Evolutionary conservation across 2,113 vertebrate genomes (phyloP), one percentile per base, ranked within the genome.

Genomic region (Columbina picui): DNA sequence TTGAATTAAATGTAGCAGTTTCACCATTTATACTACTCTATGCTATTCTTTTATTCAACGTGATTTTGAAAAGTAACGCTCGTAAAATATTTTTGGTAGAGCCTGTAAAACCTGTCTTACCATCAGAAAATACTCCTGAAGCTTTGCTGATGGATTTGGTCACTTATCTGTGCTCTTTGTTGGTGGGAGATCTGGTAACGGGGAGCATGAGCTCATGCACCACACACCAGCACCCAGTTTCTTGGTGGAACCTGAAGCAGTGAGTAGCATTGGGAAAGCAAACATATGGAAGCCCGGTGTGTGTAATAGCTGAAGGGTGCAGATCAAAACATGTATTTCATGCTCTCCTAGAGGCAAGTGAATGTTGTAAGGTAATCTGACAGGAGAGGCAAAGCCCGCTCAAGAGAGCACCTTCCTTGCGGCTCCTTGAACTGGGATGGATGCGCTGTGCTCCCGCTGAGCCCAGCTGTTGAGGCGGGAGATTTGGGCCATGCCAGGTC

Each of bases 401-500:
- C 50, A 10, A 0, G 2, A 12, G 67, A 77, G 17, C 52, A 15
- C 29, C 68, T 91, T 94, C 79, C 47, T 41, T 8, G 5, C 2
- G 5, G 73, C 67, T 93, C 47, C 68, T 91, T 69, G 74, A 50
- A 32, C 78, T 47, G 3, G 34, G 82, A 20, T 18, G 79, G 13
- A 21, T 23, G 26, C 0, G 12, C 17, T 9, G 83, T 8, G 68
- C 69, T 84, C 96, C 87, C 76, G 27, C 96, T 71, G 92, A 95
- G 96, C 90, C 94, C 96, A 90, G 95, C 95, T 96, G 96, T 29
- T 78, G 79, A 27, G 90, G 65, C 95, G 93, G 94, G 91, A 76
- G 55, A 18, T 45, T 45, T 19, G 43, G 50, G 50, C 90, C 22
- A 2, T 70, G 87, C 90, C 90, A 84, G 93, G 5, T 6, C 83